These are phyloP conservation scores for Heteromurus nitidus DNA, from an alignment of 2,888 invertebrate species.

Conservation along the genomic window DNA sequence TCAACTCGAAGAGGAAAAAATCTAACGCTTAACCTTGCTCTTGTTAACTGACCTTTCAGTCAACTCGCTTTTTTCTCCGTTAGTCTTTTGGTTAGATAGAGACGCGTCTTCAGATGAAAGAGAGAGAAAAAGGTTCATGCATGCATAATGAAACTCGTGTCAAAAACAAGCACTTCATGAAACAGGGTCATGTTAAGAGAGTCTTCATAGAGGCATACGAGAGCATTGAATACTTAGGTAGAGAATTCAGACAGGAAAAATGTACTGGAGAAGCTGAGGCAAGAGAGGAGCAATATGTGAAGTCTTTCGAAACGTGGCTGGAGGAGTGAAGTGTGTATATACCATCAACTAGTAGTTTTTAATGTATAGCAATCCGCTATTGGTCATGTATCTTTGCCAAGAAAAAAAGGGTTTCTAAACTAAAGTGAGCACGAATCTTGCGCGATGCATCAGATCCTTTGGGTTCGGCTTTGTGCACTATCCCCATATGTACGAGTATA, in stretches of 20 bases:
- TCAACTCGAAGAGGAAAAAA: constrained; percentile 6
- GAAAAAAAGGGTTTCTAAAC: constrained; percentile 9
- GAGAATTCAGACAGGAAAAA: too few species aligned
- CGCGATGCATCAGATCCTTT: constrained; percentile 1
- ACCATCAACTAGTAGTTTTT: too few species aligned
- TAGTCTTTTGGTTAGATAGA: too few species aligned
- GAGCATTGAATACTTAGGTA: too few species aligned
- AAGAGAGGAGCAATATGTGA: too few species aligned
- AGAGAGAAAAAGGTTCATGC: constrained; percentile 35
- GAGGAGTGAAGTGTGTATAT: too few species aligned
- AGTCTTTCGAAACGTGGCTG: too few species aligned
- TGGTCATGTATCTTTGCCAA: neutral
- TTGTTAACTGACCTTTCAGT: constrained; percentile 56
- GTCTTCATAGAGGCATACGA: constrained; percentile 7
- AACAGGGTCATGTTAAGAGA: constrained; percentile 48
- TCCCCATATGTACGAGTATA: too few species aligned
- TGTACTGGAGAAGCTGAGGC: too few species aligned
- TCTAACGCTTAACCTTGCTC: constrained; percentile 63
- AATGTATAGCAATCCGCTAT: neutral
- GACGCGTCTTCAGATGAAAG: constrained; percentile 31
- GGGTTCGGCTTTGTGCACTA: neutral
- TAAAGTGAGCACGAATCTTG: constrained; percentile 8
- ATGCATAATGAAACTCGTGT: constrained; percentile 62
- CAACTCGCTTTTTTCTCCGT: constrained; percentile 15
- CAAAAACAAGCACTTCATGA: constrained; percentile 55